These are phyloP conservation scores for Champsocephalus gunnari DNA, from an alignment of 2,797 vertebrate genomes.

Conservation along the genomic window DNA sequence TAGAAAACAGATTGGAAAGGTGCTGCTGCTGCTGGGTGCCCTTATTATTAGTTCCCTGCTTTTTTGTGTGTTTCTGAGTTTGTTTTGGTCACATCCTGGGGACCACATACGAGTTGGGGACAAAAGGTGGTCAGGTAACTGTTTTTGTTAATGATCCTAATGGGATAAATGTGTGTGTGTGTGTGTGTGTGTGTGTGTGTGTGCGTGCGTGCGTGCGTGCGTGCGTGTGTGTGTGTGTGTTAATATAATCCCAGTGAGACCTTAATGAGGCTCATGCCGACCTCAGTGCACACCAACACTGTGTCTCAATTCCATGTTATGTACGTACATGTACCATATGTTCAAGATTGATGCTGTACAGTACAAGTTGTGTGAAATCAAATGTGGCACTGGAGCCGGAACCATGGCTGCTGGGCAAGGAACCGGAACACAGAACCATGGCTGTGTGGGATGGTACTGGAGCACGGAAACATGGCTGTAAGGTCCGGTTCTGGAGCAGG, in stretches of 20 bases:
- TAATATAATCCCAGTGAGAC: neutral
- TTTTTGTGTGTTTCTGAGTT: neutral
- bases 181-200: neutral
- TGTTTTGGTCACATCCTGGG: neutral
- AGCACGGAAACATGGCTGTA: too few relatives aligned
- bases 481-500: too few relatives aligned
- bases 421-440: too few relatives aligned
- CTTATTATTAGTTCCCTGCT: neutral
- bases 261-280: neutral
- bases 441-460: too few relatives aligned
- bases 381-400: too few relatives aligned
- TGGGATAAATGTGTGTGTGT: neutral
- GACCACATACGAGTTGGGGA: too few relatives aligned
- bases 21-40: neutral
- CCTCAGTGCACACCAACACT: neutral
- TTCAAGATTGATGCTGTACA: too few relatives aligned
- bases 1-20: constrained; percentile 47
- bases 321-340: too few relatives aligned
- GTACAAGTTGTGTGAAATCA: too few relatives aligned
- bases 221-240: neutral
- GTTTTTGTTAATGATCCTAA: neutral
- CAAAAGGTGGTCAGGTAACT: neutral
- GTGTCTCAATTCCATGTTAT: neutral
- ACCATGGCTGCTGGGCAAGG: too few relatives aligned
- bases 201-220: neutral